These are phyloP conservation scores for Premnoplex brunnescens DNA, from an alignment of 2,797 vertebrate genomes.

Conservation along the genomic window DNA sequence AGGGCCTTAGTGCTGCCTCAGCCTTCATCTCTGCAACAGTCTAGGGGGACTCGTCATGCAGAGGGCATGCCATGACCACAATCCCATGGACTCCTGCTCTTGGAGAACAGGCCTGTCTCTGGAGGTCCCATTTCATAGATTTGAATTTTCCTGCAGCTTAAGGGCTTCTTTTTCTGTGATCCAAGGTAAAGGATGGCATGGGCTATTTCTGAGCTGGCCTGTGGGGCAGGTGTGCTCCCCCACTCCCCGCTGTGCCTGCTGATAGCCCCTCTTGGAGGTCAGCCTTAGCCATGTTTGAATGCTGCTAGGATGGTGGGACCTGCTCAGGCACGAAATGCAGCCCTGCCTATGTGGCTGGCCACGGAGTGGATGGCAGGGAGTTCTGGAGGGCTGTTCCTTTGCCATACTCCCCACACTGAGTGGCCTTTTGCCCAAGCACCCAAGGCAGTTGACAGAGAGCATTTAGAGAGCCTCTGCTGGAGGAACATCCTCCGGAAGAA, in stretches of 20 bases:
- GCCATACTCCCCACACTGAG: accelerated
- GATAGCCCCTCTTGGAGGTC: background rate
- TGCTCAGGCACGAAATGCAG: background rate
- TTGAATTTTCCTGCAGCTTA: background rate
- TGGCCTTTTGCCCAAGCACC: accelerated
- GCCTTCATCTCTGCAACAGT: background rate
- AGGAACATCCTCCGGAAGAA: background rate
- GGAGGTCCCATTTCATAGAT: background rate
- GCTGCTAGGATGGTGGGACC: background rate
- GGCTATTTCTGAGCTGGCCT: background rate
- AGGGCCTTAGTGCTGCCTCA: background rate
- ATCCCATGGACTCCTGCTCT: background rate
- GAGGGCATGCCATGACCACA: background rate
- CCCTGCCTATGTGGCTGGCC: accelerated
- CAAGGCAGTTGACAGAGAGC: background rate
- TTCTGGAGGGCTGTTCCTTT: accelerated
- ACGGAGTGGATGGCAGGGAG: background rate
- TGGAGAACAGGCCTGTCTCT: background rate
- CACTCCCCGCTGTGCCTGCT: accelerated
- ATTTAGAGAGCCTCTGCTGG: background rate
- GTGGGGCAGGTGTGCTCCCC: background rate
- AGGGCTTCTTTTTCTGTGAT: background rate
- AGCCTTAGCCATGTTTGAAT: background rate
- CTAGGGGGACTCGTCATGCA: background rate
- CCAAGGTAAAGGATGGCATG: background rate